Conservation (phyloP, 1,140 invertebrate genomes). For the Leptinotarsa undecemlineata region DNA sequence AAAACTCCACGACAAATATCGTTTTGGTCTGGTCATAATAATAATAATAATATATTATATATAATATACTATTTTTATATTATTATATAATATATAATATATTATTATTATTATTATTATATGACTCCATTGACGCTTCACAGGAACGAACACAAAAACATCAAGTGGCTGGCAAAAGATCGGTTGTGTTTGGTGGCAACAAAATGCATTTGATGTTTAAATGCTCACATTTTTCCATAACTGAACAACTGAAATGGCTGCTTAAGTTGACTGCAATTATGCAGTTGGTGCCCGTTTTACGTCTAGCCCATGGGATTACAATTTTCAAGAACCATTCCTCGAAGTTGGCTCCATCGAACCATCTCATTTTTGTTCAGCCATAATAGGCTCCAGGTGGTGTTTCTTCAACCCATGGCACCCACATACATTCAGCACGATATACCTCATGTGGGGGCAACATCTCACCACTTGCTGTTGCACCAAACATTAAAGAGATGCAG, state of each 20-base stretch:
- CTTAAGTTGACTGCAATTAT: neutral
- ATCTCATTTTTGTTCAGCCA: too few relatives aligned
- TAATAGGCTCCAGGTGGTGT: neutral
- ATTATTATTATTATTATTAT: too few relatives aligned
- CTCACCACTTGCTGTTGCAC: neutral
- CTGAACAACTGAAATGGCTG: neutral
- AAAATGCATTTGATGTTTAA: neutral
- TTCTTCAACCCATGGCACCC: neutral
- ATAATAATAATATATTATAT: too few relatives aligned
- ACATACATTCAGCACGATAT: neutral
- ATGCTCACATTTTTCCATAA: neutral
- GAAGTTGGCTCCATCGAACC: too few relatives aligned
- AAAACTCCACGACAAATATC: too few relatives aligned
- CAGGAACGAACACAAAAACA: neutral
- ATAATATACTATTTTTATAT: too few relatives aligned
- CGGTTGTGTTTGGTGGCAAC: neutral
- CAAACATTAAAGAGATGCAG: too few relatives aligned
- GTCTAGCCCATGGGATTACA: too few relatives aligned
- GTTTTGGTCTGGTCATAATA: too few relatives aligned
- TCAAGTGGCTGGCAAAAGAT: neutral
- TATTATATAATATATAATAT: too few relatives aligned
- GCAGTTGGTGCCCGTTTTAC: neutral
- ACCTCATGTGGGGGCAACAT: neutral
- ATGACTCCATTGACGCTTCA: conserved; percentile 1
- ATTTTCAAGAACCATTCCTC: too few relatives aligned